Base-by-base conservation (phyloP, 2,113 vertebrate genomes). In the Drymodes brunneopygia region DNA sequence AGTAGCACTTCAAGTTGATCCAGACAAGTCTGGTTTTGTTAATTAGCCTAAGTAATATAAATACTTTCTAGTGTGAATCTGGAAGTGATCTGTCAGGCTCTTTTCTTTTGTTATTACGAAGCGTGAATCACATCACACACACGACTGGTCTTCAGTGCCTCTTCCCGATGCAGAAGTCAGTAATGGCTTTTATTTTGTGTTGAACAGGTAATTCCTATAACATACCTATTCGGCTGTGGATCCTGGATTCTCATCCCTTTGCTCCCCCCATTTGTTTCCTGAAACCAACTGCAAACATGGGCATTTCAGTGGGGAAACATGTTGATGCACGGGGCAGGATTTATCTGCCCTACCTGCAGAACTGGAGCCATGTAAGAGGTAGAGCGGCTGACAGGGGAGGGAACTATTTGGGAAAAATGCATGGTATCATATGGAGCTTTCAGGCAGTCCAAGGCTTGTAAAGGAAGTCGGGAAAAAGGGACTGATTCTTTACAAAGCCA, bases 241-340 rank as follows among this genome's bases (percentile, higher is more conserved):
- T 99, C 93, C 92, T 99, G 98, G 99, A 99, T 98, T 99, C 99
- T 11, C 98, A 99, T 91, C 99, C 99, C 50, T 99, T 99, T 97
- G 98, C 99, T 44, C 99, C 99, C 5, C 99, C 99, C 50, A 98
- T 99, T 88, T 99, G 99, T 75, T 98, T 99, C 94, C 86, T 99
- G 96, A 98, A 98, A 75, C 99, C 99, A 0, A 99, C 99, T 18
- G 38, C 97, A 9, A 98, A 97, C 97, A 99, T 99, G 99, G 97
- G 98, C 50, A 98, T 99, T 95, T 98, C 97, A 14, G 98, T 99
- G 91, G 99, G 99, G 58, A 99, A 98, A 78, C 99, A 99, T 0
- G 99, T 99, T 4, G 99, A 99, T 75, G 97, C 98, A 20, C 94
- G 40, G 54, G 99, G 99, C 74, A 98, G 99, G 58, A 98, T 99